A percentile compares a stretch with the other conserved stretches of the same genome.
phyloP scores from a whole-genome alignment of 2,888 invertebrate genomes.

The Mycalesis mineus region DNA sequence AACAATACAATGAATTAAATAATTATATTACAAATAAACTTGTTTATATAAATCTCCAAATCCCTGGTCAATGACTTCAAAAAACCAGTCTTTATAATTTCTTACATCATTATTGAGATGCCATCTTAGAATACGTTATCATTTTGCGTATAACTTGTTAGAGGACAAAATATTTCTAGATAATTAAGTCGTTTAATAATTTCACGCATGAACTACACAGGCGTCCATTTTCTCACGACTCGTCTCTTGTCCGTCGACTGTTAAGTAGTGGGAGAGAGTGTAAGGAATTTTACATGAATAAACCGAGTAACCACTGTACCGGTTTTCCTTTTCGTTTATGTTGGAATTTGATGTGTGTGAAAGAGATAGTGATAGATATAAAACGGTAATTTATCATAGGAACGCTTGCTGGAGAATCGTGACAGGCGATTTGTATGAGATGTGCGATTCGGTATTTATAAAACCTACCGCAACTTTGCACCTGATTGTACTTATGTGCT shows the following conservation, averaged over 20 bases:
- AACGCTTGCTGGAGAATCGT: not conserved
- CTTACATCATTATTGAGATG: conserved; percentile 8
- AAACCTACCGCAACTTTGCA: not conserved
- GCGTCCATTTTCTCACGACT: conserved; percentile 60
- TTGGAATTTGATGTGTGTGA: conserved; percentile 6
- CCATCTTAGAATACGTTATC: not conserved
- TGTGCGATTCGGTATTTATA: not conserved
- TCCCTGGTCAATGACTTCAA: conserved; percentile 4
- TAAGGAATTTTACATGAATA: conserved; percentile 60
- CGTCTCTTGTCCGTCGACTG: conserved; percentile 49
- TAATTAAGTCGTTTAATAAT: conserved; percentile 32
- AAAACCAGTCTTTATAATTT: conserved; percentile 8
- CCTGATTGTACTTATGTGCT: too few species aligned
- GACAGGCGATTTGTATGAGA: not conserved
- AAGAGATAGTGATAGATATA: conserved; percentile 9
- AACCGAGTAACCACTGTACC: conserved; percentile 35
- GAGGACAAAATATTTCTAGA: conserved; percentile 17
- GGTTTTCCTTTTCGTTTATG: conserved; percentile 37
- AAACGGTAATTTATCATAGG: conserved; percentile 13
- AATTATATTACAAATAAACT: not conserved
- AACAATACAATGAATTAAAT: too few species aligned
- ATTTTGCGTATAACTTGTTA: conserved; percentile 3
- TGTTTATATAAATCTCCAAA: not conserved
- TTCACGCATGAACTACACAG: conserved; percentile 34
- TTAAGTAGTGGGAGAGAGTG: conserved; percentile 57